Evolutionary conservation across 2,888 invertebrate species (phyloP).

Genomic region (Biston stratarius): DNA sequence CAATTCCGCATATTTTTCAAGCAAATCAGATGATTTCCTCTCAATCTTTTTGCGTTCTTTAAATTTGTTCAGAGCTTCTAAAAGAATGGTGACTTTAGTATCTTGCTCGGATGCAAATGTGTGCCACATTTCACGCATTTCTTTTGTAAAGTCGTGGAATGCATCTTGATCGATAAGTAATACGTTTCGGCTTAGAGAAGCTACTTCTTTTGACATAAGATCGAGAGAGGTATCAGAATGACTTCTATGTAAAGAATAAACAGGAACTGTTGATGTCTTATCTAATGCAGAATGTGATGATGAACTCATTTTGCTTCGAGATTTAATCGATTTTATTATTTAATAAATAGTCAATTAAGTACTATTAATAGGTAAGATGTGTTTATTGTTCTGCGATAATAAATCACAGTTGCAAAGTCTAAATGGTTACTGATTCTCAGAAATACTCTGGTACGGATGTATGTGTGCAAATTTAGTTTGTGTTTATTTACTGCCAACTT

Average conservation of each 20-base stretch:
- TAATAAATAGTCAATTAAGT: neutral
- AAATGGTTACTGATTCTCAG: no score
- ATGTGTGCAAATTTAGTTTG: neutral
- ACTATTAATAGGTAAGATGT: no score
- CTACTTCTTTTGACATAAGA: constrained; percentile 18
- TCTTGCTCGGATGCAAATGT: constrained; percentile 24
- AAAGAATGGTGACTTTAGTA: constrained; percentile 5
- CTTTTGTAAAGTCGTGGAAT: constrained; percentile 26
- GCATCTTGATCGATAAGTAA: constrained; percentile 22
- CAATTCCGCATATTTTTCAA: constrained; percentile 21
- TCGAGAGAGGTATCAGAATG: constrained; percentile 19
- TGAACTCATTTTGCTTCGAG: neutral
- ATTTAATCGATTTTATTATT: neutral
- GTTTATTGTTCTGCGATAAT: no score
- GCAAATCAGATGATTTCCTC: constrained; percentile 2
- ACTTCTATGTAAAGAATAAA: constrained; percentile 15
- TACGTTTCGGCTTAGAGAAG: constrained; percentile 1
- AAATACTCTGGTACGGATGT: neutral
- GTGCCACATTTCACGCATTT: constrained; percentile 27
- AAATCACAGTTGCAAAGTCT: no score
- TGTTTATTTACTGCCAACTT: constrained; percentile 30
- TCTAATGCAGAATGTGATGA: neutral
- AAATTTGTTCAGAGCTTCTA: constrained; percentile 24
- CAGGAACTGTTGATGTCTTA: neutral
- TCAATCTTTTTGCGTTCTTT: constrained; percentile 10